A percentile compares a stretch with the other conserved stretches of the same genome.
These are phyloP conservation scores for Drosophila mettleri DNA, from an alignment of 2,888 invertebrate genomes.

Conservation along the genomic window DNA sequence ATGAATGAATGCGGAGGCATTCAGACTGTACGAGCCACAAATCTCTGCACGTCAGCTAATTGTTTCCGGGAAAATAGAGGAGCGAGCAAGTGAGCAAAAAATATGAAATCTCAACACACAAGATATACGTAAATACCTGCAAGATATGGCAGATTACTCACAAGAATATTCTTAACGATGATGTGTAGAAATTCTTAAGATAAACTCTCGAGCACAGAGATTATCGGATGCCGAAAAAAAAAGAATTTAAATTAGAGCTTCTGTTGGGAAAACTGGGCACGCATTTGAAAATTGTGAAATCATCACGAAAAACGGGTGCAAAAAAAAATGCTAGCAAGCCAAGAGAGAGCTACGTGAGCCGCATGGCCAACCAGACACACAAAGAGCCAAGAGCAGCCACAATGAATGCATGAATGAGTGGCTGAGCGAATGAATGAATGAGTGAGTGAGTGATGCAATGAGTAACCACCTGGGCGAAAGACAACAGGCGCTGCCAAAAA, in stretches of 20 bases:
- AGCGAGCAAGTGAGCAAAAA: constrained; percentile 21
- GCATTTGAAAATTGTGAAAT: constrained; percentile 68
- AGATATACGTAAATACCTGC: constrained; percentile 6
- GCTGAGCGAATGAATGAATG: constrained; percentile 31
- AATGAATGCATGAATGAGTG: constrained; percentile 38
- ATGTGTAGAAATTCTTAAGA: constrained; percentile 49
- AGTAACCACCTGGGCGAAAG: constrained; percentile 48
- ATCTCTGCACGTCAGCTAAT: constrained; percentile 56
- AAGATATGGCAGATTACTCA: constrained; percentile 30
- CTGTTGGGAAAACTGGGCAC: constrained; percentile 38
- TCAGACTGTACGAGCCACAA: constrained; percentile 21
- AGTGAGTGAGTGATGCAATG: constrained; percentile 41
- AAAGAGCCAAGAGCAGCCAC: constrained; percentile 26
- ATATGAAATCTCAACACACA: constrained; percentile 7
- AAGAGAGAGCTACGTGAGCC: constrained; percentile 66
- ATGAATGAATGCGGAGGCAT: constrained; percentile 39
- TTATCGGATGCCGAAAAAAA: constrained; percentile 43
- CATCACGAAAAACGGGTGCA: constrained; percentile 73
- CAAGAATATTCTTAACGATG: constrained; percentile 50
- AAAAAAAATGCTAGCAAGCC: constrained; percentile 51
- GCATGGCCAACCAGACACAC: constrained; percentile 55
- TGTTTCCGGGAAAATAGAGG: constrained; percentile 64
- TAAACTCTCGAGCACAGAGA: constrained; percentile 61
- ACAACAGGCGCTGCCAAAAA: constrained; percentile 49
- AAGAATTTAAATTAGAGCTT: constrained; percentile 2